These are phyloP conservation scores for Epicampocera succincta DNA, from an alignment of 2,888 invertebrate genomes.

Conservation along the genomic window DNA sequence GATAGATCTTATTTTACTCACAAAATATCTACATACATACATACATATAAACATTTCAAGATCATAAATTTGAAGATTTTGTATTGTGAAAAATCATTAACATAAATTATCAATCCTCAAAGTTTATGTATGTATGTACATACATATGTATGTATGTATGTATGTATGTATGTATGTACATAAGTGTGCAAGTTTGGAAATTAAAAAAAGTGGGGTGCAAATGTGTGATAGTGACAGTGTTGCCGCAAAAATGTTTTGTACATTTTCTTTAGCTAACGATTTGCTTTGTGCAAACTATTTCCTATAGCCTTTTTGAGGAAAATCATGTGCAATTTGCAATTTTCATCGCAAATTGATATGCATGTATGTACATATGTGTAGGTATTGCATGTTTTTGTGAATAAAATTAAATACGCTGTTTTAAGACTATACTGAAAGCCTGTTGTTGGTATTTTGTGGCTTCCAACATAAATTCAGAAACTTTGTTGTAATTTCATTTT, in stretches of 20 bases:
- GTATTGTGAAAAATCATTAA: background rate
- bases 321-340: too few species aligned
- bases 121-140: background rate
- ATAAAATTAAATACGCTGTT: too few species aligned
- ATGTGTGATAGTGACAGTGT: constrained; percentile 10
- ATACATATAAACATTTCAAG: constrained; percentile 25
- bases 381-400: too few species aligned
- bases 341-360: too few species aligned
- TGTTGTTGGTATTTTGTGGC: too few species aligned
- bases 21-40: constrained; percentile 28
- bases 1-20: background rate
- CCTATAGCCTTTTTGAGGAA: too few species aligned
- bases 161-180: background rate
- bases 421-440: too few species aligned
- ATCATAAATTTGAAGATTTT: constrained; percentile 6
- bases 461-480: too few species aligned
- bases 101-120: background rate
- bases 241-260: background rate
- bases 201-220: background rate
- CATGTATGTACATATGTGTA: too few species aligned
- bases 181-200: background rate
- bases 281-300: too few species aligned
- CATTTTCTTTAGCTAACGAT: too few species aligned
- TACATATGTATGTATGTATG: background rate
- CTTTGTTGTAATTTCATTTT: too few species aligned